Conservation (phyloP, 2,113 vertebrate species). For the Aix galericulata region DNA sequence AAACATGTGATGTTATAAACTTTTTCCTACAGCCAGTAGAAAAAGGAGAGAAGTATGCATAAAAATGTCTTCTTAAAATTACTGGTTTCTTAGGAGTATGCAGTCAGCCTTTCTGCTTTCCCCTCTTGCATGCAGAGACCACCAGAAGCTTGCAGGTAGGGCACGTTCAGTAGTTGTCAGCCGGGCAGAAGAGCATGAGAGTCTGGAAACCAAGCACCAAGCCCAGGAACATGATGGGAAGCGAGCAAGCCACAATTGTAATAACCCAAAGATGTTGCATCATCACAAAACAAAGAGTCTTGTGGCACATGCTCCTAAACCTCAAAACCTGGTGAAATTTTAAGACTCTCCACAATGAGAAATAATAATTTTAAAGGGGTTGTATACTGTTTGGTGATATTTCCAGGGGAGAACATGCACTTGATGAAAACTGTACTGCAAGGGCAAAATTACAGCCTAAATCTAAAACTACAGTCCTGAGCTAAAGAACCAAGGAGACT, state of each 20-base stretch:
- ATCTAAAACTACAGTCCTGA: rapidly evolving
- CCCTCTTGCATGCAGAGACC: neutral
- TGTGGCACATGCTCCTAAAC: neutral
- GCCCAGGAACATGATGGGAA: neutral
- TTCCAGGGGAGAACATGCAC: neutral
- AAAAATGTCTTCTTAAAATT: neutral
- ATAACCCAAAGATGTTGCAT: neutral
- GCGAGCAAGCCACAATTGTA: neutral
- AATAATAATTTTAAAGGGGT: neutral
- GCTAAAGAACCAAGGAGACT: neutral
- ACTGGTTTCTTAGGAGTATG: neutral
- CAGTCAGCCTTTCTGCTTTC: neutral
- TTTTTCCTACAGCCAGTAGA: neutral
- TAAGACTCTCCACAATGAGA: neutral
- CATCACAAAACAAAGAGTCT: neutral
- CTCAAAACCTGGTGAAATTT: neutral
- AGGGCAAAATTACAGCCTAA: neutral
- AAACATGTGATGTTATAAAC: neutral
- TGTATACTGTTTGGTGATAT: neutral
- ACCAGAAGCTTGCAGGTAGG: neutral
- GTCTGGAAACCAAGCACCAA: neutral
- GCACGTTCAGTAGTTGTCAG: neutral
- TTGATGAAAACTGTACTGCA: neutral
- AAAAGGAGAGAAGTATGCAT: neutral
- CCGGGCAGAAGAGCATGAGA: neutral